These are phyloP conservation scores for Steinernema carpocapsae DNA, from an alignment of 2,888 invertebrate species.

Conservation along the genomic window DNA sequence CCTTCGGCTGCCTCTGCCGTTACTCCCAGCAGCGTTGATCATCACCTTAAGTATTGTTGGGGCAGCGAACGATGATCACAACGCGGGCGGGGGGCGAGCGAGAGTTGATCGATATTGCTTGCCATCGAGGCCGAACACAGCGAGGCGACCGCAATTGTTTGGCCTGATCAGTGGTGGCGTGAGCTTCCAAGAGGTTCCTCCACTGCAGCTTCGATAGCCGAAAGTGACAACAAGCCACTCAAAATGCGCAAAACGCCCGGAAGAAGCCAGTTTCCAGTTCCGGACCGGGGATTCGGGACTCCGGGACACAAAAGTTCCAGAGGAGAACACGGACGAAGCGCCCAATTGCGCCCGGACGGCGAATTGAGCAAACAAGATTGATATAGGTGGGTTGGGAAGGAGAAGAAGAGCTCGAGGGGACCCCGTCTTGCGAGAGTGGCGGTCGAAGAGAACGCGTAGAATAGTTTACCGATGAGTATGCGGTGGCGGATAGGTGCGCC, in stretches of 20 bases:
- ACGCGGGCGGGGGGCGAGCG: background rate
- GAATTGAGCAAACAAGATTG: constrained; percentile 33
- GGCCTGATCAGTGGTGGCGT: background rate
- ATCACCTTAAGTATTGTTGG: background rate
- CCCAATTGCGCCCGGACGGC: constrained; percentile 23
- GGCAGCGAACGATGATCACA: background rate
- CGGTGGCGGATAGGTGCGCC: background rate
- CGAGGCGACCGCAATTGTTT: constrained; percentile 18
- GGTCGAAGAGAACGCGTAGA: background rate
- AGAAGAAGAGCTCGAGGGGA: constrained; percentile 1
- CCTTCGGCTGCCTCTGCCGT: background rate
- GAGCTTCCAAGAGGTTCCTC: background rate
- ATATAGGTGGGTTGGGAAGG: constrained; percentile 30
- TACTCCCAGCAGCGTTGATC: constrained; percentile 19
- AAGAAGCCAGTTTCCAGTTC: constrained; percentile 3
- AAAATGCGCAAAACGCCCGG: background rate
- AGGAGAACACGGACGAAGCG: background rate
- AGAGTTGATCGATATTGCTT: constrained; percentile 21
- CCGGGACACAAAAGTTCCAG: background rate
- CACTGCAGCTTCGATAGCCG: background rate
- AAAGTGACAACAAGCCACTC: background rate
- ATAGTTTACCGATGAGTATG: constrained; percentile 16
- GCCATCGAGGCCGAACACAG: background rate
- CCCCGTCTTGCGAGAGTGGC: no score
- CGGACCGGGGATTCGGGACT: constrained; percentile 15